Base-by-base conservation (phyloP, 2,113 vertebrate genomes). In the Elephantulus edwardii region DNA sequence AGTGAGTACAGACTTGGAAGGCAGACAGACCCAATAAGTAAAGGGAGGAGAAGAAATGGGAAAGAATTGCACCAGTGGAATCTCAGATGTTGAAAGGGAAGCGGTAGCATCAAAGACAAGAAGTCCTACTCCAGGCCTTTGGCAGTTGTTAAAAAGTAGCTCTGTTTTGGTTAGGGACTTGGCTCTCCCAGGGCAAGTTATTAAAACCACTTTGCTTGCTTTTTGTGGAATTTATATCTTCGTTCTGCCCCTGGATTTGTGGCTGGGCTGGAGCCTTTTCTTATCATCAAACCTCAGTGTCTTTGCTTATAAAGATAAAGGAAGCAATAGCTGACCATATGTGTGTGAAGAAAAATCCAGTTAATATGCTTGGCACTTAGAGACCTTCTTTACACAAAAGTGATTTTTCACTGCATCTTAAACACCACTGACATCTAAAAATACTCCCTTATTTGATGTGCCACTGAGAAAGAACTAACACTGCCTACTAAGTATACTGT, bases 261-360 rank as follows among this genome's bases (percentile, higher is more conserved):
- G 28, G 48, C 5, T 1, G 9, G 52, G 28, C 14, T 3, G 30
- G 10, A 28, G 5, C 46, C 54, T 0, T 33, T n/a, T 38, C 28
- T 28, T 33, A 64, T 20, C 42, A 35, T 13, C 20, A 6, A 17
- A 3, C 50, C 79, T 71, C 44, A 9, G 54, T 75, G 44, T 56
- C 52, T 52, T 58, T 60, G 13, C 33, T 62, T 68, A 33, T 77
- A 3, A 54, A 17, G 3, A 54, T 50, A 46, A 89, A 40, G 64
- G 52, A 17, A 40, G 17, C 10, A 19, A n/a, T 8, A 9, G 8
- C 40, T n/a, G 12, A 28, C 0, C 6, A 35, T 10, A 13, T 10
- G 1, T n/a, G n/a, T 24, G 14, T 42, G 8, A 35, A 33, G n/a
- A 46, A 64, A 28, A 19, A 0, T 11, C 4, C 35, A 13, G 1